Percentiles rank a stretch among this genome's conserved stretches.
Conservation (phyloP, 2,113 vertebrate species). For the Perognathus longimembris region DNA sequence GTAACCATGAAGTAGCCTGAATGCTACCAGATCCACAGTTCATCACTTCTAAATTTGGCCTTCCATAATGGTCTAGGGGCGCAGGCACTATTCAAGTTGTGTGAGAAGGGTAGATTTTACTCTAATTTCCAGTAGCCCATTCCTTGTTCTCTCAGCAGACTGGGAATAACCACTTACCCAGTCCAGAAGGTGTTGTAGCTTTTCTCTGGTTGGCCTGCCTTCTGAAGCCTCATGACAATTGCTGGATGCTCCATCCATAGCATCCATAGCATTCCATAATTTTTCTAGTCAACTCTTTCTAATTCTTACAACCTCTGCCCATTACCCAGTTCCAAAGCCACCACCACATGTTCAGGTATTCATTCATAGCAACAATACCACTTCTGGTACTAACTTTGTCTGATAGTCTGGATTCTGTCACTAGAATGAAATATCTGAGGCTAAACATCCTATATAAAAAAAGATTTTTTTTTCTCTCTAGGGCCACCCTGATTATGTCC, state of each 20-base stretch:
- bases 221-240: background rate
- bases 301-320: background rate
- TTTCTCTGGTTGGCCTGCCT: background rate
- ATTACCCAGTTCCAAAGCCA: background rate
- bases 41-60: too few species aligned
- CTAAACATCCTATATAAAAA: too few species aligned
- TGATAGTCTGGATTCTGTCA: background rate
- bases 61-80: too few species aligned
- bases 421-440: too few species aligned
- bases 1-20: too few species aligned
- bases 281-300: background rate
- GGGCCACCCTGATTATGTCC: background rate
- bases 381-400: background rate
- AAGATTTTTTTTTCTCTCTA: too few species aligned
- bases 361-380: background rate
- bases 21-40: background rate
- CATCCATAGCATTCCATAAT: background rate
- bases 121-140: background rate
- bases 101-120: background rate
- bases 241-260: background rate
- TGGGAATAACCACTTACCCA: background rate
- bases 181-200: too few species aligned
- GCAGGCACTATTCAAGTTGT: background rate
- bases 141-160: background rate
- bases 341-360: background rate